These are phyloP conservation scores for Dryoscopus gambensis DNA, from an alignment of 2,113 vertebrate genomes.

Conservation along the genomic window DNA sequence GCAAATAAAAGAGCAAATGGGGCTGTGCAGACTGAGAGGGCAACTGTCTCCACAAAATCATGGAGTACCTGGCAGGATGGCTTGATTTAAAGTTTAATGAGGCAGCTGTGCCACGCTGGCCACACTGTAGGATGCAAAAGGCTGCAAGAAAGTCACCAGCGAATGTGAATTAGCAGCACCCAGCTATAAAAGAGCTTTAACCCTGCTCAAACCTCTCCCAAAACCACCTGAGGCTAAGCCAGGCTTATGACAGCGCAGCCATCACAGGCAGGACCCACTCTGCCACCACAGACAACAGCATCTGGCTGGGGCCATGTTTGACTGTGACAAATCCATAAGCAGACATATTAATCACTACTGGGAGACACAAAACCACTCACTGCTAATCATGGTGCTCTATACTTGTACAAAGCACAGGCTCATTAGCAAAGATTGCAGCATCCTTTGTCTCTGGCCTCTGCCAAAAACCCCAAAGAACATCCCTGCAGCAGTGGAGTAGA, in stretches of 20 bases:
- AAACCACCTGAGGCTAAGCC: neutral
- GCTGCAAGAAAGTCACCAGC: neutral
- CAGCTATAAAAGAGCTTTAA: neutral
- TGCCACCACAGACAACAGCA: neutral
- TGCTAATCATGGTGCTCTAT: neutral
- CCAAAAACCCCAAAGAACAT: neutral
- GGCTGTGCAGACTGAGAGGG: neutral
- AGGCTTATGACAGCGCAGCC: neutral
- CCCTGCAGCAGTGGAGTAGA: neutral
- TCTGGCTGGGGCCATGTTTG: neutral
- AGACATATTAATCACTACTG: neutral
- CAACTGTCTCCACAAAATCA: neutral
- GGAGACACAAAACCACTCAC: neutral
- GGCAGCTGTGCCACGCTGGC: neutral
- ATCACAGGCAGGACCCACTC: neutral
- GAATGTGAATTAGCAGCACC: neutral
- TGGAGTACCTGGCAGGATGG: neutral
- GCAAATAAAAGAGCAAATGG: neutral
- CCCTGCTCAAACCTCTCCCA: neutral
- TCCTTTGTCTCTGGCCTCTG: neutral
- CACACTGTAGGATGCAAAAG: neutral
- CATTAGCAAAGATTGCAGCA: neutral
- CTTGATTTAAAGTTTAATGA: neutral
- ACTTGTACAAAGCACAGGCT: neutral
- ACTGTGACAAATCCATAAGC: neutral